Conservation (phyloP, 2,797 vertebrate species). For the Trichosurus vulpecula region DNA sequence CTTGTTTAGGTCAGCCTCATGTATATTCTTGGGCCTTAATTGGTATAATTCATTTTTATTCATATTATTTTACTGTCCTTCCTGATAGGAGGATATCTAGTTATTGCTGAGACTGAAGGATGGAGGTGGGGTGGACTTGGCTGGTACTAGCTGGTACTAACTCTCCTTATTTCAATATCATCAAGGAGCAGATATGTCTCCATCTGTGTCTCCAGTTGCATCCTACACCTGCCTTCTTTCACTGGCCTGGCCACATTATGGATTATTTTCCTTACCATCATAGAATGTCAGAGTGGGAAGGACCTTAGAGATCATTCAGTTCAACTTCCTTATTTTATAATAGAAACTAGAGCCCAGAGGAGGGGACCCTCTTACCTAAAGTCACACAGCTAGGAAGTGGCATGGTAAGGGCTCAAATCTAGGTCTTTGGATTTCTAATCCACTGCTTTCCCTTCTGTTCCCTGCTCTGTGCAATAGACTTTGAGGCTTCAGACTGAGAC, state of each 20-base stretch:
- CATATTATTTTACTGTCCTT: not conserved
- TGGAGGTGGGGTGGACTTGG: not conserved
- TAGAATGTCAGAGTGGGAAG: too few relatives aligned
- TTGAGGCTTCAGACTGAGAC: not conserved
- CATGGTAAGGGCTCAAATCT: not conserved
- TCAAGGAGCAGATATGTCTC: not conserved
- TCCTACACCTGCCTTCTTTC: not conserved
- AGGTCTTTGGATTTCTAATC: not conserved
- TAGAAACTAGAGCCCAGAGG: not conserved
- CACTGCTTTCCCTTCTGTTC: not conserved
- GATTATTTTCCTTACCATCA: too few relatives aligned
- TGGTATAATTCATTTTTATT: not conserved
- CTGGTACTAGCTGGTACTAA: not conserved
- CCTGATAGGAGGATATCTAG: not conserved
- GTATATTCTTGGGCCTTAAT: not conserved
- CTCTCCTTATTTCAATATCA: not conserved
- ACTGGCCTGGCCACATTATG: too few relatives aligned
- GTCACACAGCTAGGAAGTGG: not conserved
- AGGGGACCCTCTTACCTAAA: not conserved
- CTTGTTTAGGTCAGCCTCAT: not conserved
- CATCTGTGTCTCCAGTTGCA: not conserved
- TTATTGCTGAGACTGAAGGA: not conserved
- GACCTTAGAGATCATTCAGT: not conserved
- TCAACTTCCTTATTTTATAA: not conserved
- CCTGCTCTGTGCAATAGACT: not conserved